A percentile compares a stretch with the other conserved stretches of the same genome.
Conservation (phyloP, 2,888 invertebrate genomes). For the Caenorhabditis wallacei region DNA sequence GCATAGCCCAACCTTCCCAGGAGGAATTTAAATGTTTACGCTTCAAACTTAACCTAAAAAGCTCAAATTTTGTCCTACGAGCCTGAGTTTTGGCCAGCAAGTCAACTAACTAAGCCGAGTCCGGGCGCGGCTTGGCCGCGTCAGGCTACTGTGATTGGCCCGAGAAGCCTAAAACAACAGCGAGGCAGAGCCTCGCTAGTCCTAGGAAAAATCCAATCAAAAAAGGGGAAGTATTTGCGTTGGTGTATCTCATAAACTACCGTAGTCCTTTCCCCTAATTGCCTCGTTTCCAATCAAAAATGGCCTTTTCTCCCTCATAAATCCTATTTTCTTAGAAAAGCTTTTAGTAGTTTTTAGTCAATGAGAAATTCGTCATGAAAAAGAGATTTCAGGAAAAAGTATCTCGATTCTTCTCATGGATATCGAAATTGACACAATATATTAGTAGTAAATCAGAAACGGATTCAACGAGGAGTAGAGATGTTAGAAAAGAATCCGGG, state of each 20-base stretch:
- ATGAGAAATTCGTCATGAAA: neutral
- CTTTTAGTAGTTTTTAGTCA: neutral
- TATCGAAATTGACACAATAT: neutral
- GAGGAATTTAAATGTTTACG: no score
- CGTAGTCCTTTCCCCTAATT: neutral
- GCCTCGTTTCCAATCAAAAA: neutral
- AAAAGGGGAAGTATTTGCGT: neutral
- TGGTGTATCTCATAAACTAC: slow-evolving; percentile 1
- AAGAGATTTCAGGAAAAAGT: neutral
- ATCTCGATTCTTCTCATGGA: neutral
- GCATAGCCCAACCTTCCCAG: no score
- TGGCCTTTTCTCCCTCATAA: neutral
- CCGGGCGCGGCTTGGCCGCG: no score
- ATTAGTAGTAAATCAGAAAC: neutral
- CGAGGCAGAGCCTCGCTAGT: no score
- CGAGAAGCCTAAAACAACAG: no score
- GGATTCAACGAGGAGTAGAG: neutral
- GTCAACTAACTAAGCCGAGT: no score
- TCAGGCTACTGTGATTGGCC: no score
- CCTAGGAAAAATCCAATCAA: neutral
- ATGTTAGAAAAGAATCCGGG: neutral
- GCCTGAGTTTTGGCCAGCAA: no score
- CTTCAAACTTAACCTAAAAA: no score
- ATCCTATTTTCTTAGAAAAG: neutral
- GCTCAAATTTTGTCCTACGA: no score